Base-by-base conservation (phyloP, 2,797 vertebrate genomes). In the Merluccius polli region DNA sequence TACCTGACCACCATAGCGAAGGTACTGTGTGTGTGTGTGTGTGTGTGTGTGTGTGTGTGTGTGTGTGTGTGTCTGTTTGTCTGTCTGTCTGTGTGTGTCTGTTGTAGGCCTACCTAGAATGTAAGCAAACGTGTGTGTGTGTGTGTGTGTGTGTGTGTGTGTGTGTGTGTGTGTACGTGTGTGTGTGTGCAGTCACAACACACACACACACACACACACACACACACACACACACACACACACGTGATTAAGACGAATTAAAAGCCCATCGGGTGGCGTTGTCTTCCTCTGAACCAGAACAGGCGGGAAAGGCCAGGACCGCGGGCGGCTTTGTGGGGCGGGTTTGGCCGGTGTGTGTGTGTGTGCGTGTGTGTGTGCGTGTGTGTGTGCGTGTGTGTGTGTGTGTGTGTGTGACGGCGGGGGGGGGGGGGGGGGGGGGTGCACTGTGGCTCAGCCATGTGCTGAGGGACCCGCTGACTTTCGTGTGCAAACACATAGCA, bases 391-490 rank as follows among this genome's bases (percentile, higher is more conserved):
- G n/a, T 30, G 69, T 36, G 35, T 77, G n/a, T 67, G 18, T 6
- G 41, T 21, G 73, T 68, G 65, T 73, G 36, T 15, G 59, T 29
- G 24, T 79, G n/a, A 18, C n/a, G 69, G 41, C 48, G 30, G 41
- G 18, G 70, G 18, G 44, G 65, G 2, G 12, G 41, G 65, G 35
- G 12, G 35, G 69, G 16, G 77, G 79, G 81, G 79, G 85, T 85
- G 83, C 82, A 87, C 87, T 87, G 48, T 77, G 78, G 78, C 84
- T 84, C 36, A 71, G 82, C 79, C 77, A 79, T 82, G 86, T 88
- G 84, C 80, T 84, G 75, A 88, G 85, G 86, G 86, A 91, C 86
- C 86, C 84, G 79, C 87, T 89, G 89, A 89, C 87, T 91, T 88
- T 80, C 87, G 82, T 83, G 85, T 86, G 84, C 80, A 88, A 85